These are phyloP conservation scores for Passer montanus DNA, from an alignment of 2,113 vertebrate species.

Conservation along the genomic window DNA sequence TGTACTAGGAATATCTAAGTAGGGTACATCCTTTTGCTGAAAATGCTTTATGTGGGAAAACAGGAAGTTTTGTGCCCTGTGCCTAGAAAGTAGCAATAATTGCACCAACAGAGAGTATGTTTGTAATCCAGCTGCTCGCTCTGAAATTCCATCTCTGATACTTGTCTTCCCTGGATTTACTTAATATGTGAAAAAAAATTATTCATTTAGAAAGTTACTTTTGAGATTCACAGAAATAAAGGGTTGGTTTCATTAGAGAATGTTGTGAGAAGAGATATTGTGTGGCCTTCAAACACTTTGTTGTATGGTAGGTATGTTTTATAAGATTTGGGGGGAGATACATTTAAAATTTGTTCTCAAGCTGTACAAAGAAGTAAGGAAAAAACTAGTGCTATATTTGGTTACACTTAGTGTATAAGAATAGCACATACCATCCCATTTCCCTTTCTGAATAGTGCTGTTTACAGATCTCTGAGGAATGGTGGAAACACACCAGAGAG, in stretches of 20 bases:
- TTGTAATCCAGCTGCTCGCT: neutral
- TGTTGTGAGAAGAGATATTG: neutral
- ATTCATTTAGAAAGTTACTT: neutral
- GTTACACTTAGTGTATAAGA: neutral
- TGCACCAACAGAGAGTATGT: neutral
- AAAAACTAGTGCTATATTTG: neutral
- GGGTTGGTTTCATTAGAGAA: neutral
- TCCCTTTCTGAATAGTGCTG: neutral
- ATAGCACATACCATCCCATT: neutral
- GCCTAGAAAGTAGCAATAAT: neutral
- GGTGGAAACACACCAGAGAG: neutral
- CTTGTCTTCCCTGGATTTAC: neutral
- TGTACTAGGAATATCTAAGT: neutral
- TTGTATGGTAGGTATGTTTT: neutral
- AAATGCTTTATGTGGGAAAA: neutral
- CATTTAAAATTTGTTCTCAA: neutral
- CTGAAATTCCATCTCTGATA: neutral
- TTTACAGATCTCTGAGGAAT: neutral
- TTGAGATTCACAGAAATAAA: neutral
- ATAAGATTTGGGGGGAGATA: neutral
- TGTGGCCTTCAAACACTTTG: neutral
- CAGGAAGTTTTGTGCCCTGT: neutral
- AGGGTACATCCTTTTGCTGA: neutral
- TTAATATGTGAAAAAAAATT: neutral
- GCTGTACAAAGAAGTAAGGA: neutral